Evolutionary conservation across 2,113 vertebrate species (phyloP).

Genomic region (Butastur rufipennis): DNA sequence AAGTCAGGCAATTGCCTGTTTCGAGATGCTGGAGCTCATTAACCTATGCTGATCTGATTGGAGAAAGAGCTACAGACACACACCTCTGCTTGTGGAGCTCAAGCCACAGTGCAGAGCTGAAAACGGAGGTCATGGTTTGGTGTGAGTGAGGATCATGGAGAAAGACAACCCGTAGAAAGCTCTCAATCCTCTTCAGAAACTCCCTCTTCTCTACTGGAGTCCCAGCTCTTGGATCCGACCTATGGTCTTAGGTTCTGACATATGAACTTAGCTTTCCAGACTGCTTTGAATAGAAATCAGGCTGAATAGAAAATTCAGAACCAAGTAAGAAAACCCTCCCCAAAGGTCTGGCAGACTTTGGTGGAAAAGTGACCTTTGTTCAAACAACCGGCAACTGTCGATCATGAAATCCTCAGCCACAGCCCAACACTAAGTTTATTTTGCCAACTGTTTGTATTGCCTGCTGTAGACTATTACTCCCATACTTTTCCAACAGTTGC

Average conservation of each 20-base stretch:
- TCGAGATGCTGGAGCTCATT: not conserved
- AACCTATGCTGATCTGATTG: not conserved
- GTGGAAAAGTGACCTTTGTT: not conserved
- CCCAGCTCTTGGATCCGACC: not conserved
- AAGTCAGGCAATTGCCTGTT: not conserved
- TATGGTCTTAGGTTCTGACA: not conserved
- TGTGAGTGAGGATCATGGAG: not conserved
- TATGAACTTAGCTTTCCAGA: not conserved
- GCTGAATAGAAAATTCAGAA: not conserved
- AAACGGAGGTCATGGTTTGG: fast-evolving
- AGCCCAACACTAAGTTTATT: not conserved
- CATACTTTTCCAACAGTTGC: not conserved
- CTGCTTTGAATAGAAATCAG: not conserved
- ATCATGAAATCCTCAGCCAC: not conserved
- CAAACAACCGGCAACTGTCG: not conserved
- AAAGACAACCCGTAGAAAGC: not conserved
- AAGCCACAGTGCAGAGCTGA: not conserved
- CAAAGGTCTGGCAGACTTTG: not conserved
- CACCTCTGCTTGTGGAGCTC: not conserved
- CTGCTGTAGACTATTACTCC: not conserved
- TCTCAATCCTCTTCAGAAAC: not conserved
- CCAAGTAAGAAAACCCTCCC: not conserved
- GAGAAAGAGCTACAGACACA: not conserved
- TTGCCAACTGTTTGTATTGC: not conserved
- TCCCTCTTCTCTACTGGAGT: not conserved